Evolutionary conservation across 1,140 invertebrate genomes (phyloP).

Genomic region (Cydia strobilella): DNA sequence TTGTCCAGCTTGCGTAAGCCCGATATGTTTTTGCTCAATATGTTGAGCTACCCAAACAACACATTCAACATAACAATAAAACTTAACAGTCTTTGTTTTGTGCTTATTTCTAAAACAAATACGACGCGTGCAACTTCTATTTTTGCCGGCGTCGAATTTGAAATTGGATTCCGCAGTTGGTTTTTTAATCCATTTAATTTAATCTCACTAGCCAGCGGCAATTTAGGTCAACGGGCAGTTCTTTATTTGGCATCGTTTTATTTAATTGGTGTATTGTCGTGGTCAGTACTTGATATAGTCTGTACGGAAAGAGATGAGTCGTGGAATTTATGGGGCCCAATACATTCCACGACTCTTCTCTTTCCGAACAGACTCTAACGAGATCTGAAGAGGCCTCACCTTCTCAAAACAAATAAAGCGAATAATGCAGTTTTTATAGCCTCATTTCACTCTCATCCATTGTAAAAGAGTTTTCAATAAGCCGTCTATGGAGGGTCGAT

Average conservation of each 20-base stretch:
- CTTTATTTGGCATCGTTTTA: slow-evolving; percentile 17
- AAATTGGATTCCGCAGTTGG: background rate
- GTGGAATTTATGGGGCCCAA: too few species aligned
- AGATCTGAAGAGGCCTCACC: background rate
- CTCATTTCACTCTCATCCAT: background rate
- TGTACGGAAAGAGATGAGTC: too few species aligned
- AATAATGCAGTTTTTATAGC: background rate
- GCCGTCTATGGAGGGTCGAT: background rate
- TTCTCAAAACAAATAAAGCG: background rate
- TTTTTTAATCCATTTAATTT: slow-evolving; percentile 12
- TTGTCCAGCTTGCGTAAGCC: slow-evolving; percentile 8
- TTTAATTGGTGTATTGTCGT: slow-evolving; percentile 26
- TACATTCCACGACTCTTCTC: too few species aligned
- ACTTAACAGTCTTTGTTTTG: background rate
- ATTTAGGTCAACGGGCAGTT: slow-evolving; percentile 18
- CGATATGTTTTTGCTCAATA: slow-evolving; percentile 8
- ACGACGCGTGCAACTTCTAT: background rate
- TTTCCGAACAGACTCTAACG: too few species aligned
- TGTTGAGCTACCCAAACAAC: background rate
- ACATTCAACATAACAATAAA: background rate
- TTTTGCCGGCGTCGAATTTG: slow-evolving; percentile 4
- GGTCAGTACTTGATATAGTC: background rate
- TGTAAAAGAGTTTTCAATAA: background rate
- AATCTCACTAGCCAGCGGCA: background rate
- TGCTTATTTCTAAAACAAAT: background rate